A percentile compares a stretch with the other conserved stretches of the same genome.
Evolutionary conservation across 2,113 vertebrate species (phyloP).

Genomic region (Gallinago jamesoni): DNA sequence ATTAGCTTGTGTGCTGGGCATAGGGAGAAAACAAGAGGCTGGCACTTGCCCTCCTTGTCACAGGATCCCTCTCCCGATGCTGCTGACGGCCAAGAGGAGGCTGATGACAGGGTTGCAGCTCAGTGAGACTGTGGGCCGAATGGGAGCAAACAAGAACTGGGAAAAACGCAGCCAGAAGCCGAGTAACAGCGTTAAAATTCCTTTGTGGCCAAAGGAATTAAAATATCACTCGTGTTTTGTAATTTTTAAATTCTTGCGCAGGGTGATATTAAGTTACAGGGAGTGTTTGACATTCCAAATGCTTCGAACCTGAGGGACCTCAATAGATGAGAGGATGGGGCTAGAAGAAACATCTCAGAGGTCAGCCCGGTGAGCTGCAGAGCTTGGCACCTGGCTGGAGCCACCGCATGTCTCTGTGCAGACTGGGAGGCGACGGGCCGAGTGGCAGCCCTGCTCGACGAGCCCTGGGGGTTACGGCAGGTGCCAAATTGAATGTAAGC

Average conservation of each 20-base stretch:
- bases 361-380: accelerated
- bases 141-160: neutral
- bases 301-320: neutral
- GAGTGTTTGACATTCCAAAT: neutral
- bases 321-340: neutral
- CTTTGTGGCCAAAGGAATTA: neutral
- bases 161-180: neutral
- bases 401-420: accelerated
- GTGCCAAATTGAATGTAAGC: neutral
- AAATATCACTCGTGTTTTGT: accelerated
- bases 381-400: neutral
- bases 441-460: neutral
- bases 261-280: neutral
- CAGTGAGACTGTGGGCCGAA: neutral
- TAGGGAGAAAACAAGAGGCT: neutral
- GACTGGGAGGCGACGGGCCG: neutral
- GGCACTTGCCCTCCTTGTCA: neutral
- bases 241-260: neutral
- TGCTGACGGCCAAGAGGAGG: neutral
- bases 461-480: neutral
- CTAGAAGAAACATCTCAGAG: neutral
- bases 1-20: neutral
- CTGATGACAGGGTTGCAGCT: neutral
- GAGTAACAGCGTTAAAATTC: neutral
- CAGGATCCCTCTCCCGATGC: neutral